phyloP scores from a whole-genome alignment of 1,140 invertebrate genomes.

The Cephus cinctus region DNA sequence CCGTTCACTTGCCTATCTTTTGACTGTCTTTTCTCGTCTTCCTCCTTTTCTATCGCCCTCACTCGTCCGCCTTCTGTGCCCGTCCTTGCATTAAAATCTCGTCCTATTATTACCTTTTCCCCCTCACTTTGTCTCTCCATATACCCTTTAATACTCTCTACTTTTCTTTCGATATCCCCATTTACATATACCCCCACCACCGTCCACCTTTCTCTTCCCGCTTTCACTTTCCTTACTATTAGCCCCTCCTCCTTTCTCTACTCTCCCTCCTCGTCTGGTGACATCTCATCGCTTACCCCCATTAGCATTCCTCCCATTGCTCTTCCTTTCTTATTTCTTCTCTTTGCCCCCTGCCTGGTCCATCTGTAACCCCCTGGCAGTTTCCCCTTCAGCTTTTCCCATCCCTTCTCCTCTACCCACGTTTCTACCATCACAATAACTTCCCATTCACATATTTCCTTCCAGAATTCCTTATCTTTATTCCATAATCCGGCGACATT shows the following conservation, averaged over 20 bases:
- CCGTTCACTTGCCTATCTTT: slow-evolving; percentile 15
- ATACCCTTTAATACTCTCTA: neutral
- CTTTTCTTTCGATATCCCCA: neutral
- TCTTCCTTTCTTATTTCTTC: neutral
- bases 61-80: neutral
- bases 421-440: neutral
- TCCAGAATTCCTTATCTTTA: neutral
- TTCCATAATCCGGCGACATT: neutral
- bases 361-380: no score
- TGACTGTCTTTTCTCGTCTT: slow-evolving; percentile 2
- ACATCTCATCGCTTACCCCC: neutral
- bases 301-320: neutral
- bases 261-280: neutral
- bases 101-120: slow-evolving; percentile 1
- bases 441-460: neutral
- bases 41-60: neutral
- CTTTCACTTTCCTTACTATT: slow-evolving; percentile 4
- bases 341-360: neutral
- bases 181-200: neutral
- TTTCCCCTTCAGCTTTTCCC: neutral
- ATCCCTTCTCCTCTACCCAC: no score
- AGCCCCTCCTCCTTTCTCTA: neutral
- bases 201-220: neutral
- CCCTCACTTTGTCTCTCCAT: neutral
- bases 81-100: neutral